A percentile compares a stretch with the other conserved stretches of the same genome.
These are phyloP conservation scores for Lateolabrax maculatus DNA, from an alignment of 2,797 vertebrate genomes.

Conservation along the genomic window DNA sequence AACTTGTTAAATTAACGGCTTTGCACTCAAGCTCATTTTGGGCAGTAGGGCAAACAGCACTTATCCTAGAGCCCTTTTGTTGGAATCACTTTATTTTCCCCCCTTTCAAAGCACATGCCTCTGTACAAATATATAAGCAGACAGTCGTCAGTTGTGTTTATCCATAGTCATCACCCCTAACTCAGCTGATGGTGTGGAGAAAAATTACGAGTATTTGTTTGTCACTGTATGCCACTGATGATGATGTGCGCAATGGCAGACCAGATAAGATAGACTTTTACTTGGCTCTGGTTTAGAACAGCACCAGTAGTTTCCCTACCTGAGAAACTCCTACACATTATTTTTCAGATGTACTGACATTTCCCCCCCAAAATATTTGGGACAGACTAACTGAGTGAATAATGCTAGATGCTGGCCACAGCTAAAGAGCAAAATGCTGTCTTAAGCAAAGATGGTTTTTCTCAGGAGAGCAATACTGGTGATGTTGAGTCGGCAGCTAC, in stretches of 20 bases:
- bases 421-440: slow-evolving; percentile 54
- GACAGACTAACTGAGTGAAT: slow-evolving; percentile 11
- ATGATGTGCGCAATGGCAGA: not conserved
- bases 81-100: not conserved
- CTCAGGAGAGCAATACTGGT: slow-evolving; percentile 48
- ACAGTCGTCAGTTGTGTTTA: not conserved
- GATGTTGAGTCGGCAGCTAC: slow-evolving; percentile 48
- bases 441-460: slow-evolving; percentile 48
- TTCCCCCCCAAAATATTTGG: not conserved
- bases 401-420: slow-evolving; percentile 24
- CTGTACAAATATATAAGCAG: not conserved
- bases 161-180: not conserved
- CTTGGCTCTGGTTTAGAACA: not conserved
- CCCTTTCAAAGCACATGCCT: not conserved
- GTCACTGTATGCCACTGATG: not conserved
- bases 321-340: not conserved
- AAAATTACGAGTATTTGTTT: not conserved
- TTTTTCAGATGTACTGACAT: slow-evolving; percentile 10
- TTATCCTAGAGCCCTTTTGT: slow-evolving; percentile 1
- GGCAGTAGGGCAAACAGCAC: slow-evolving; percentile 34
- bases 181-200: not conserved
- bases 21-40: slow-evolving; percentile 44
- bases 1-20: slow-evolving; percentile 65
- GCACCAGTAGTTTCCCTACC: not conserved
- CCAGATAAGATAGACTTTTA: slow-evolving; percentile 1